Evolutionary conservation across 2,888 invertebrate genomes (phyloP).

Genomic region (Tipula confusa): DNA sequence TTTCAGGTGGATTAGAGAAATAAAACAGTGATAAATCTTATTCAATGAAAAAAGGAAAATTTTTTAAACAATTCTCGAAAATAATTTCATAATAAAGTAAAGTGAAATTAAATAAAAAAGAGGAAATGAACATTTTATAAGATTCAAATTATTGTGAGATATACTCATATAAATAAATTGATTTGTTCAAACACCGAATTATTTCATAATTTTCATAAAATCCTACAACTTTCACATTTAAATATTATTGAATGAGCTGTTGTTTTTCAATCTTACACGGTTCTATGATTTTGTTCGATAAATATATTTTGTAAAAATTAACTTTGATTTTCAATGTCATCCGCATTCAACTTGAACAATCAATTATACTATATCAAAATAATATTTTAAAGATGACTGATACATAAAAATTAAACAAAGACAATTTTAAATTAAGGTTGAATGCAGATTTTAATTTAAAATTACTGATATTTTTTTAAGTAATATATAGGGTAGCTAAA

Average conservation of each 20-base stretch:
- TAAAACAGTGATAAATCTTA: background rate
- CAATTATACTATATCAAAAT: conserved; percentile 4
- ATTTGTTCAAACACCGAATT: background rate
- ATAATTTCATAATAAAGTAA: background rate
- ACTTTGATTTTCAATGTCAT: background rate
- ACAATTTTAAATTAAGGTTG: background rate
- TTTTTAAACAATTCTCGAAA: background rate
- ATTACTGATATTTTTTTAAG: too few species aligned
- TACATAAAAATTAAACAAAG: background rate
- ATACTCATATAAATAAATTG: background rate
- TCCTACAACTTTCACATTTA: background rate
- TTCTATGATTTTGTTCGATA: background rate
- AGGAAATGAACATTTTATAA: background rate
- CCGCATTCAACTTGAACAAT: background rate
- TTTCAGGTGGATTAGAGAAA: conserved; percentile 12
- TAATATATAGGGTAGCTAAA: too few species aligned
- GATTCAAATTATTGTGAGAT: background rate
- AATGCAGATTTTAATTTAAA: background rate
- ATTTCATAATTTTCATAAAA: background rate
- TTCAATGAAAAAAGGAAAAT: background rate
- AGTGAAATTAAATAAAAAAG: background rate
- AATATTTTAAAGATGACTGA: background rate
- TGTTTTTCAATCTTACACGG: background rate
- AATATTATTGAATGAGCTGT: background rate
- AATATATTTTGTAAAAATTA: background rate